Conservation (phyloP, 2,888 invertebrate species). For the Xiphydria camelus region DNA sequence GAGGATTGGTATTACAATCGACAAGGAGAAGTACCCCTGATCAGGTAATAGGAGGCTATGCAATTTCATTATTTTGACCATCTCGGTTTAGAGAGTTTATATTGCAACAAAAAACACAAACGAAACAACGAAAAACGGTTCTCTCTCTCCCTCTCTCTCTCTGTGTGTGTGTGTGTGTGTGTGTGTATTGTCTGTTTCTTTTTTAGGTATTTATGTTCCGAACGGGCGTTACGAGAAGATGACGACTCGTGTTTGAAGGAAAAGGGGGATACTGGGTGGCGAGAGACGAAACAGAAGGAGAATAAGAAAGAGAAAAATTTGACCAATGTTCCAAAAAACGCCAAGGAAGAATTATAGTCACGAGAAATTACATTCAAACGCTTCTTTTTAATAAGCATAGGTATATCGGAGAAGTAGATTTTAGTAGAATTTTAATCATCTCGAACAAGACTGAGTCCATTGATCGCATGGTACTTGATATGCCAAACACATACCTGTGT, state of each 20-base stretch:
- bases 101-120: too few species aligned
- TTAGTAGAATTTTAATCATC: too few species aligned
- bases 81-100: too few species aligned
- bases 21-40: conserved; percentile 72
- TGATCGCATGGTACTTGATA: too few species aligned
- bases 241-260: conserved; percentile 73
- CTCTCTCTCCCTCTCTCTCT: too few species aligned
- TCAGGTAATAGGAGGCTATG: conserved; percentile 48
- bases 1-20: conserved; percentile 90
- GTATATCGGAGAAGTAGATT: too few species aligned
- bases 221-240: conserved; percentile 70
- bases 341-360: conserved; percentile 29
- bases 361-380: not conserved
- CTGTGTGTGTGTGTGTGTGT: too few species aligned
- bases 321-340: conserved; percentile 23
- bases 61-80: not conserved
- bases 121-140: too few species aligned
- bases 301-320: conserved; percentile 38
- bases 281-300: conserved; percentile 48
- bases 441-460: too few species aligned
- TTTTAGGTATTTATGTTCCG: conserved; percentile 73
- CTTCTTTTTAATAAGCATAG: not conserved
- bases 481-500: too few species aligned
- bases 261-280: conserved; percentile 44
- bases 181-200: too few species aligned